Evolutionary conservation across 2,113 vertebrate genomes (phyloP), one percentile per base, ranked within the genome.

Genomic region (Polypterus bichir): DNA sequence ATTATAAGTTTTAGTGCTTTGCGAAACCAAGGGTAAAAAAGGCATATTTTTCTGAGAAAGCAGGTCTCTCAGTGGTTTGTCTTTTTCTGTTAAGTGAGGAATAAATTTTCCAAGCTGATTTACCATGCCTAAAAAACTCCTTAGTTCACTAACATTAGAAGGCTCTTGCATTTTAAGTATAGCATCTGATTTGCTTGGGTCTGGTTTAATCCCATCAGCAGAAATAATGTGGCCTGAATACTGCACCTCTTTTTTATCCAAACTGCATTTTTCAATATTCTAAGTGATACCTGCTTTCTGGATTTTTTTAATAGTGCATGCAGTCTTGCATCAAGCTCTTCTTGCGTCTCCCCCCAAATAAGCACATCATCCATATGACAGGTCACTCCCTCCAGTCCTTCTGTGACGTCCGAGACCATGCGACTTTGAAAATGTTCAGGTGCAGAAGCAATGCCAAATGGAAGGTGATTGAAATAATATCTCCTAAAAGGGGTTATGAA

Each of bases 291-390:
- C 58, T 11, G 44, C 58, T 11, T 9, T 8, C 47, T 59, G 58
- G 9, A 59, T 59, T 59, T 59, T 10, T 3, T 59, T 47, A 47
- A 47, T 44, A 59, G 45, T 47, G 45, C 44, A 3, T 47, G 5
- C 8, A 59, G 4, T 6, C 9, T 5, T 27, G 27, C 27, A 27
- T 27, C 27, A 27, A 27, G 27, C 27, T 27, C 27, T 44, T 46
- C 9, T 44, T 44, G 9, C 45, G 58, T 7, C 4, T 44, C 6
- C 46, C 46, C 3, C 7, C 9, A 47, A 8, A 46, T 47, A 47
- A 59, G 44, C 5, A 59, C 47, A 46, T 59, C 6, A 46, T 59
- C 58, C 58, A 59, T 59, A 7, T 59, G 58, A 6, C 58, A 59
- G 9, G 47, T 5, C 7, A 52, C 10, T 7, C 54, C 54, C 5